Evolutionary conservation across 2,113 vertebrate species (phyloP).

Genomic region (Opisthocomus hoazin): DNA sequence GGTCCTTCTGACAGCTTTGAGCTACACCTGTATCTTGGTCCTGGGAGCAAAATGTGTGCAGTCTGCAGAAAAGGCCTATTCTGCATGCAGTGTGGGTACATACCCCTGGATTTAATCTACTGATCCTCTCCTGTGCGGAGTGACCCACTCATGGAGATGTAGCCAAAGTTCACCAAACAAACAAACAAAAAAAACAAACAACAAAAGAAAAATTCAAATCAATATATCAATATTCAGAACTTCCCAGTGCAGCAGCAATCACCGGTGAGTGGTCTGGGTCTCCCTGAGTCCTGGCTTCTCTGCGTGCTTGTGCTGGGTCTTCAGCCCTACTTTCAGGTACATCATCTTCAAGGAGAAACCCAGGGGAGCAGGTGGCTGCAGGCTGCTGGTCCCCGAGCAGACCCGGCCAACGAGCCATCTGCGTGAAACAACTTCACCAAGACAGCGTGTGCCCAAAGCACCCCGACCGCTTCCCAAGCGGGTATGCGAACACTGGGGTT

Average conservation of each 20-base stretch:
- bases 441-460: not conserved
- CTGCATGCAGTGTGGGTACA: accelerated
- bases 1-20: not conserved
- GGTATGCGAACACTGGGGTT: not conserved
- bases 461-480: not conserved
- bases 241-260: not conserved
- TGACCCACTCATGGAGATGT: accelerated
- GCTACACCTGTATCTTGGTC: not conserved
- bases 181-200: no score
- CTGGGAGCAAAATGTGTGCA: not conserved
- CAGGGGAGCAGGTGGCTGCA: not conserved
- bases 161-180: not conserved
- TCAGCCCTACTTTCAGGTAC: not conserved
- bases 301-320: no score
- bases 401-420: not conserved
- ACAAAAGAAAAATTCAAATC: no score
- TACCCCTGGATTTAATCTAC: not conserved
- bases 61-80: accelerated
- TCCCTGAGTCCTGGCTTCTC: not conserved
- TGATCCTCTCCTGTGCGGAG: not conserved
- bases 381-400: no score
- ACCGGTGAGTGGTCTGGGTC: no score
- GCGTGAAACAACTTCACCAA: not conserved
- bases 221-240: not conserved
- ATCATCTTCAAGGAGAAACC: not conserved